phyloP scores from a whole-genome alignment of 2,888 invertebrate species.

The Chirona hameri region DNA sequence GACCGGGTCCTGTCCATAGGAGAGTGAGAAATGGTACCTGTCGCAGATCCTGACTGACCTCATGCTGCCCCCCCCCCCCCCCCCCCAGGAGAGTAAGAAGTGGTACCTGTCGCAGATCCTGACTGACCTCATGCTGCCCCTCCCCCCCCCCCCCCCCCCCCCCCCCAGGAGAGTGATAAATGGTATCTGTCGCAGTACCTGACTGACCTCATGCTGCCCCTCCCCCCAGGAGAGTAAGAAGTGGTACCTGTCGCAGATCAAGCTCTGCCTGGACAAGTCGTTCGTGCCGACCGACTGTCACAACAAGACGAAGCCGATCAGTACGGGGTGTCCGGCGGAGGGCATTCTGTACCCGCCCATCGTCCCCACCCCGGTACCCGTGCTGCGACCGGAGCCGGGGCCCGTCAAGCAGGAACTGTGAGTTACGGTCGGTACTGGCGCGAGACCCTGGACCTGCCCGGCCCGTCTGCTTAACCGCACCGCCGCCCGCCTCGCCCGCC shows the following conservation, averaged over 20 bases:
- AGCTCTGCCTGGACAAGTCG: conserved; percentile 68
- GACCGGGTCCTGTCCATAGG: too few relatives aligned
- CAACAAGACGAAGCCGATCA: conserved; percentile 47
- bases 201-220: not conserved
- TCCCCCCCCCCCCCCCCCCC: too few relatives aligned
- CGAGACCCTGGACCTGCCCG: too few relatives aligned
- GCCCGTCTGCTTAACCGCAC: too few relatives aligned
- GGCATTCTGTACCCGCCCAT: conserved; percentile 6
- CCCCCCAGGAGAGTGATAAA: conserved; percentile 36
- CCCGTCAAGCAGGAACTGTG: too few relatives aligned
- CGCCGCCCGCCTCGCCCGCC: too few relatives aligned
- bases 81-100: conserved; percentile 37
- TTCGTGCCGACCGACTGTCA: conserved; percentile 64
- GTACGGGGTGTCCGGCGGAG: not conserved
- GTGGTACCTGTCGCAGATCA: conserved; percentile 59
- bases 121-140: not conserved
- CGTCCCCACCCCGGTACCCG: not conserved
- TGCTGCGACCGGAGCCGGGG: too few relatives aligned
- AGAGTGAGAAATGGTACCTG: too few relatives aligned
- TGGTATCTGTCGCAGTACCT: conserved; percentile 56
- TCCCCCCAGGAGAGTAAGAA: conserved; percentile 36
- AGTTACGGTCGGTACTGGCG: too few relatives aligned
- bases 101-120: conserved; percentile 58
- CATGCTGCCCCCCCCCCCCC: too few relatives aligned
- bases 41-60: too few relatives aligned